Base-by-base conservation (phyloP, 1,140 invertebrate species). In the Calephelis virginiensis region DNA sequence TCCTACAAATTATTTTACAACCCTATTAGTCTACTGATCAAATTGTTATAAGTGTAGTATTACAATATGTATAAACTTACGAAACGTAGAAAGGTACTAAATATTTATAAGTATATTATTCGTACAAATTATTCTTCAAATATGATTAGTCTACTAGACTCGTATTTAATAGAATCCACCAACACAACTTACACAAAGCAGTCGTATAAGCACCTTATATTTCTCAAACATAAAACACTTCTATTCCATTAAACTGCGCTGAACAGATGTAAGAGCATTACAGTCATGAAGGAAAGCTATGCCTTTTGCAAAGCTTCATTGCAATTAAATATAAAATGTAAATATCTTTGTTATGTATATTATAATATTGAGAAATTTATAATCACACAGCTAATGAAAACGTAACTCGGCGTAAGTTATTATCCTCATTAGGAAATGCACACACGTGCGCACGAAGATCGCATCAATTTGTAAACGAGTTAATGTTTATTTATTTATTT, bases 211-310 rank as follows among this genome's bases (percentile, higher is more conserved):
- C 50, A 17, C 17, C 17, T 56, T 56, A 56, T 56, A 37, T 56
- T 56, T 56, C 53, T 37, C 53, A 56, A 56, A 56, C 11, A 56
- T 56, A 56, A 56, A 56, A 56, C 53, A 56, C 28, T 37, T 56
- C 53, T 56, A 56, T 56, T 56, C 53, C 53, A 56, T 56, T 56
- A 56, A 56, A 56, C 53, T 56, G 53, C 53, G 14, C 53, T 37
- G 53, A 56, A 56, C 53, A 56, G 53, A 56, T 56, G 53, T 56
- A 56, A 56, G 53, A 10, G 17, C 37, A 10, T 56, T 56, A 56
- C 5, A 28, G 11, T 12, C 53, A 56, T 56, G 53, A 37, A 56
- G 17, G 28, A 56, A 56, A 56, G 28, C 53, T 9, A 37, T 56
- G 50, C 50, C 50, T 53, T 28, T 53, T 53, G 50, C 13, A 17